Evolutionary conservation across 2,113 vertebrate genomes (phyloP), one percentile per base, ranked within the genome.

Genomic region (Tretioscincus oriximinensis): DNA sequence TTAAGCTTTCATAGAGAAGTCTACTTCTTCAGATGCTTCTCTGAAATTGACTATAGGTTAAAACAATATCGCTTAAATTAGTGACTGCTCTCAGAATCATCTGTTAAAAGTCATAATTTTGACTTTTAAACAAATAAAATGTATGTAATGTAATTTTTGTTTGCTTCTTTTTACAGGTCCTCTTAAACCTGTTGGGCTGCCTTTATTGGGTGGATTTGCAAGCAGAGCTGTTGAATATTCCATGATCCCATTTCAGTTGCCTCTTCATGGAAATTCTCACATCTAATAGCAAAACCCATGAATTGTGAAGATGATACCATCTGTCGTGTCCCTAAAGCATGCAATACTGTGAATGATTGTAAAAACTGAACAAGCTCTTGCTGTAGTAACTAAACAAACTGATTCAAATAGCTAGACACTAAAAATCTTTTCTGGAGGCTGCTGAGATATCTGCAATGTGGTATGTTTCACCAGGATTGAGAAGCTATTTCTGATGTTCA

Each of bases 121-220:
- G 54, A 3, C 4, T 5, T 1, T 41, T 20, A 78, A 51, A 51
- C 67, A n/a, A 31, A 41, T 31, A 41, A 58, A 7, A 35, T 58
- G 10, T 24, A 31, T 68, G 22, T 22, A 63, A 45, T 74, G 28
- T 24, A 24, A 7, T 16, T 70, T 75, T 70, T 1, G 0, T 47
- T 78, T 64, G 47, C 7, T 82, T 78, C 22, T 78, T 87, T 84
- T 77, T 75, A 16, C 45, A 78, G 64, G 31, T n/a, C 60, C 84
- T 85, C 85, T 87, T 76, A 82, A 47, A 74, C 81, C 22, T 68
- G 58, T 70, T 73, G 66, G 47, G 64, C 64, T 82, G 41, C 76
- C 78, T 85, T 89, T 12, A 16, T 18, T 65, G 68, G 51, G 54
- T 35, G 76, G 71, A 82, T 73, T 77, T 76, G 75, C 83, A 85